Base-by-base conservation (phyloP, 2,888 invertebrate species). In the Helobdella robusta region DNA sequence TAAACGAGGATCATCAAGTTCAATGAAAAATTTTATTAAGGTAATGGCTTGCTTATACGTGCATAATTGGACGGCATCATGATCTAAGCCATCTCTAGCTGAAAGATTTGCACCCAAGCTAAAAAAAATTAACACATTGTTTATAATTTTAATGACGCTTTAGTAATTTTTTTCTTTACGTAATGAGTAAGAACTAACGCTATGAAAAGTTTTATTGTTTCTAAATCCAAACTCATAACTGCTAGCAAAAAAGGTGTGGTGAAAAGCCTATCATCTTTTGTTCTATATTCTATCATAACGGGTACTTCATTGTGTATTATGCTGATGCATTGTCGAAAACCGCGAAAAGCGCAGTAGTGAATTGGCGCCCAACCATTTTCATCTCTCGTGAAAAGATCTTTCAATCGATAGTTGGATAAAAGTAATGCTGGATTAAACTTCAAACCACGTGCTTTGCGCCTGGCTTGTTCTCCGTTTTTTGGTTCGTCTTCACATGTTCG, bases 311-410 rank as follows among this genome's bases (percentile, higher is more conserved):
- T n/a, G 25, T 50, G 20, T 11, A 62, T 62, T 15, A 62, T 62
- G 8, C 46, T 44, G 8, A 62, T 28, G 50, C 62, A 62, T 30
- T 46, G 32, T 4, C 28, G 30, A 48, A 62, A 62, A 28, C 62
- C 46, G 23, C 62, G 48, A 50, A 48, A 62, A 20, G 62, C 62
- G 34, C 62, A 62, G 34, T 62, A 62, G 30, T 62, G 62, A 35
- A 62, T 62, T 28, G 62, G 48, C 8, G 62, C 62, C 62, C 62
- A 62, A 4, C 62, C 62, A 20, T 50, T 28, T 18, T 30, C 34
- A 50, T 62, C 62, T 23, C 62, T 46, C 20, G 18, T 23, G 34
- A 62, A 62, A 1, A 62, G 50, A 46, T 62, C 62, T 23, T 44
- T 32, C 32, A 62, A 32, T 11, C 50, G 48, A 25, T 62, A 62